A percentile compares a stretch with the other conserved stretches of the same genome.
Conservation (phyloP, 2,888 invertebrate species). For the Lepidocyrtinus sp. region DNA sequence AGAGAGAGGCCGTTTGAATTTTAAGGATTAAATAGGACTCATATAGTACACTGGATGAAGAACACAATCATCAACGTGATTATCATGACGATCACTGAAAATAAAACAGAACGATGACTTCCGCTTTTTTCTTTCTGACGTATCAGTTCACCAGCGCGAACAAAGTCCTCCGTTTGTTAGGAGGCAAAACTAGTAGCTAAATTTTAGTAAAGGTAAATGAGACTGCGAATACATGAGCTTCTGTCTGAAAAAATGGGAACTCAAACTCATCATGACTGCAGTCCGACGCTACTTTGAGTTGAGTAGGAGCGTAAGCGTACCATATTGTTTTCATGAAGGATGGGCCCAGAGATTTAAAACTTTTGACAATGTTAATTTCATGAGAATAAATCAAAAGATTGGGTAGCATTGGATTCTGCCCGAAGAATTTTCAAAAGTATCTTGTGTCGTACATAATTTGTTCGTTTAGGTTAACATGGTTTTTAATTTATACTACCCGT, state of each 20-base stretch:
- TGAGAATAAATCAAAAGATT: no score
- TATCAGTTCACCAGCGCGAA: background rate
- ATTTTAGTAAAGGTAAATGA: constrained; percentile 17
- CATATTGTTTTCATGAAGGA: no score
- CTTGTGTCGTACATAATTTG: no score
- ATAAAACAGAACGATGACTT: constrained; percentile 56
- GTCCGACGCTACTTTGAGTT: no score
- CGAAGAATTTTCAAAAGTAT: no score
- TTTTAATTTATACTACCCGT: no score
- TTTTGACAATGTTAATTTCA: no score
- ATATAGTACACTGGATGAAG: background rate
- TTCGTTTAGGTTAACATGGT: no score
- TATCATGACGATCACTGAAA: constrained; percentile 23
- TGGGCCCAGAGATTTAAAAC: no score
- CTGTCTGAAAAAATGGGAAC: background rate
- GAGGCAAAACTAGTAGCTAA: constrained; percentile 22
- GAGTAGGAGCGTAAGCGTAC: no score
- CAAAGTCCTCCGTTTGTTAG: constrained; percentile 20
- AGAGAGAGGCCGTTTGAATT: constrained; percentile 38
- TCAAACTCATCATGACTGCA: background rate
- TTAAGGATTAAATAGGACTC: constrained; percentile 2
- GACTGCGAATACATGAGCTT: background rate
- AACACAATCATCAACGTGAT: constrained; percentile 17
- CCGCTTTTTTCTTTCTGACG: constrained; percentile 35
- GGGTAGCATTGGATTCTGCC: no score